Conservation (phyloP, 2,797 vertebrate species). For the Meda fulgida region DNA sequence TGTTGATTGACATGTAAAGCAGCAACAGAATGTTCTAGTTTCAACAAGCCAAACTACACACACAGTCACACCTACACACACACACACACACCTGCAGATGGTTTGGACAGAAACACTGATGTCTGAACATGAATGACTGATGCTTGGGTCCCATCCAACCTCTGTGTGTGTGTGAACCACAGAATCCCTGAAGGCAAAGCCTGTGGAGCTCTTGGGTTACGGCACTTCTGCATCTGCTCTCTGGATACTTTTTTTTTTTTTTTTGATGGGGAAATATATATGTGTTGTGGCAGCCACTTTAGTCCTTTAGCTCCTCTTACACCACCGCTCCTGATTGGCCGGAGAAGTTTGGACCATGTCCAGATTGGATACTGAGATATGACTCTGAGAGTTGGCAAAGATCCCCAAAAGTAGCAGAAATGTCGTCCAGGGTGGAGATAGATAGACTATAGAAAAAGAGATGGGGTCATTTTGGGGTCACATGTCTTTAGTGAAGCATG, state of each 20-base stretch:
- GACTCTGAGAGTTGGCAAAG: conserved; percentile 58
- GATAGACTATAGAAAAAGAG: conserved; percentile 33
- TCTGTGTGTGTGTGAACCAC: conserved; percentile 37
- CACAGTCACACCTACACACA: neutral
- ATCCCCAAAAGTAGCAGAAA: conserved; percentile 63
- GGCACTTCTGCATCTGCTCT: conserved; percentile 29
- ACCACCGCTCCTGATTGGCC: conserved; percentile 47
- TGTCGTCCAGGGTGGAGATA: conserved; percentile 64
- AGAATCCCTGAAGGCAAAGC: conserved; percentile 48
- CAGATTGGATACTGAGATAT: conserved; percentile 77
- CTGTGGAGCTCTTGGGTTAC: conserved; percentile 53
- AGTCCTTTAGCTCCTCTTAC: conserved; percentile 52
- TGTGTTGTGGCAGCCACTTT: conserved; percentile 60
- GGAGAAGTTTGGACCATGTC: conserved; percentile 75
- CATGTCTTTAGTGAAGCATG: neutral
- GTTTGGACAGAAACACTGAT: conserved; percentile 45
- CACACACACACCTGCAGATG: conserved; percentile 25
- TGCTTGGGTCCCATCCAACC: conserved; percentile 47
- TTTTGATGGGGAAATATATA: conserved; percentile 39
- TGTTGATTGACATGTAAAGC: conserved; percentile 34
- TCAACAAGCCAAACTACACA: conserved; percentile 29
- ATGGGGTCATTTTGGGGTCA: conserved; percentile 1
- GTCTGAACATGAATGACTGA: conserved; percentile 52
- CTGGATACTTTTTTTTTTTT: conserved; percentile 27
- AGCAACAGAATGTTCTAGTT: conserved; percentile 25